Percentiles rank a stretch among this genome's conserved stretches.
phyloP scores from a whole-genome alignment of 37 sponge, comb jelly and placozoan species.

The Ephydatia muelleri region DNA sequence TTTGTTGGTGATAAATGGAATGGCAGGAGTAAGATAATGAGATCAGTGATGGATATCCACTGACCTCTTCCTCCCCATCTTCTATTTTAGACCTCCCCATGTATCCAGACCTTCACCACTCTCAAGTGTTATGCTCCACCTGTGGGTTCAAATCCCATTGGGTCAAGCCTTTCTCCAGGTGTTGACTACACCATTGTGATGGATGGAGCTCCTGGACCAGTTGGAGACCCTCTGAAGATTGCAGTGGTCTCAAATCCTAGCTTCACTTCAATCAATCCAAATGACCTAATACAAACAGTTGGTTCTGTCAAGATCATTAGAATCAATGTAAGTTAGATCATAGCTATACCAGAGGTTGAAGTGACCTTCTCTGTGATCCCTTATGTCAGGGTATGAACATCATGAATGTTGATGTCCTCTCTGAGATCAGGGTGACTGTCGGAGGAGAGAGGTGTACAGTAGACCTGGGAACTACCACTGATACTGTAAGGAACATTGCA shows the following conservation, averaged over 20 bases:
- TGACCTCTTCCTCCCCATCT: background rate
- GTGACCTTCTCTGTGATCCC: background rate
- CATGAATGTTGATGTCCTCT: background rate
- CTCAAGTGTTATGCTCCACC: background rate
- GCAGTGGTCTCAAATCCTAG: background rate
- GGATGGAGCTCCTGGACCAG: slow-evolving; percentile 38
- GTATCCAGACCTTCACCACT: background rate
- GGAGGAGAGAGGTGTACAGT: slow-evolving; percentile 25
- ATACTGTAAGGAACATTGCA: background rate
- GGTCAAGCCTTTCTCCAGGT: background rate
- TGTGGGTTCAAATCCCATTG: background rate
- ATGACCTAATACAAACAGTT: background rate
- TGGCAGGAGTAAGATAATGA: background rate
- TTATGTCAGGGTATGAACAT: slow-evolving; percentile 1
- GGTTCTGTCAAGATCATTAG: background rate
- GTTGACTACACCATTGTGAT: slow-evolving; percentile 23
- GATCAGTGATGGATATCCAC: background rate
- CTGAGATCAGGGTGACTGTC: slow-evolving; percentile 36
- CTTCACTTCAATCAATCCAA: background rate
- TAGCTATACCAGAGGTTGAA: background rate
- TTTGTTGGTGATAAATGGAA: slow-evolving; percentile 17
- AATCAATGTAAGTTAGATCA: background rate
- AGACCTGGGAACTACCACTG: background rate
- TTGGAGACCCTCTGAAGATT: background rate
- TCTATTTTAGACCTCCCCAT: background rate